Conservation (phyloP, 2,888 invertebrate species). For the Stomorhina lunata region DNA sequence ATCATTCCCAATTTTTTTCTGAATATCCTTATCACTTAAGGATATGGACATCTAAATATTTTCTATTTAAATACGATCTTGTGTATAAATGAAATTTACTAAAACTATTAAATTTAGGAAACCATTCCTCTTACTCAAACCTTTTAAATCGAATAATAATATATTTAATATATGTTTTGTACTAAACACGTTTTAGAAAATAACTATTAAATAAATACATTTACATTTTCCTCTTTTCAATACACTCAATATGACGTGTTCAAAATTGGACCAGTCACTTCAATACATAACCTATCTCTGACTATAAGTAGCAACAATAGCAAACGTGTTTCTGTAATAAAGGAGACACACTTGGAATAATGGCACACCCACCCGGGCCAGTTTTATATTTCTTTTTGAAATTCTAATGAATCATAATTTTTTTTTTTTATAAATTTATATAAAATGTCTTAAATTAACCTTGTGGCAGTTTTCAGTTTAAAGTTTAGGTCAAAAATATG, state of each 20-base stretch:
- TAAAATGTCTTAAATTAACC: neutral
- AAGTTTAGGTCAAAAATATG: neutral
- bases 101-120: too few relatives aligned
- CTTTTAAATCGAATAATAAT: too few relatives aligned
- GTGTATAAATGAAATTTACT: too few relatives aligned
- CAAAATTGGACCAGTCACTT: slow-evolving; percentile 35
- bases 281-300: neutral
- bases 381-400: neutral
- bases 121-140: too few relatives aligned
- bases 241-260: slow-evolving; percentile 43
- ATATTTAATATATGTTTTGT: slow-evolving; percentile 14
- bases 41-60: too few relatives aligned
- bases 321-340: slow-evolving; percentile 6
- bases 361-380: slow-evolving; percentile 38
- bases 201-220: neutral
- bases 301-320: neutral
- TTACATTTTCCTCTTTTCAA: slow-evolving; percentile 29
- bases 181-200: slow-evolving; percentile 2
- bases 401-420: slow-evolving; percentile 38
- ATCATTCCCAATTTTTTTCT: too few relatives aligned
- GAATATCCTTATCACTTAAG: too few relatives aligned
- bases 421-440: neutral
- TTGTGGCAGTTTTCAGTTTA: neutral
- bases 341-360: neutral
- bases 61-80: too few relatives aligned